Base-by-base conservation (phyloP, 2,797 vertebrate genomes). In the Rhinogobio ventralis region DNA sequence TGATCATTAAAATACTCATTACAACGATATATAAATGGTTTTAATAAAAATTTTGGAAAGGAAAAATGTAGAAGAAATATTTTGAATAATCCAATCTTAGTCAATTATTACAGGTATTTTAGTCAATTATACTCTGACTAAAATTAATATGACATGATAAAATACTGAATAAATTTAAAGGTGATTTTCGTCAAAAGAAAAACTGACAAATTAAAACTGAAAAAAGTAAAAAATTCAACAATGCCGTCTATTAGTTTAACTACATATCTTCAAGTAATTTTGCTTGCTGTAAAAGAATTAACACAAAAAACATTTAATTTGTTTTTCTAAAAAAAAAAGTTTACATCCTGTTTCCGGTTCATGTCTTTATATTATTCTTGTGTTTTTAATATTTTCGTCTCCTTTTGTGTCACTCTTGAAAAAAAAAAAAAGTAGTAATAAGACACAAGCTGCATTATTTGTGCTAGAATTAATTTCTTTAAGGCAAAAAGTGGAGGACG, bases 51-150 rank as follows among this genome's bases (percentile, higher is more conserved):
- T 64, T 28, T 0, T 66, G 7, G 23, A 57, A 57, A 57, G n/a
- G 8, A 10, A 57, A 55, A 55, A 23, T 9, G 3, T 10, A 55
- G 19, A 7, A 23, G 20, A 4, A 30, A 33, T 46, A 25, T 46
- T 71, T 71, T 71, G 23, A 71, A 71, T 45, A 69, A 71, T 71
- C n/a, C 36, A 69, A 71, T 66, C 7, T 33, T 14, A 72, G 42
- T 9, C n/a, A 17, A 46, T 71, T 25, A 72, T 2, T 1, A 72
- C 4, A 25, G 42, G 7, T 28, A 9, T 28, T 71, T 25, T 72
- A 17, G 68, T 4, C 23, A 17, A 46, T 8, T 46, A 7, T 25
- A 25, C 42, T 46, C 23, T 17, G 14, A 72, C 14, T 71, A 28
- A 72, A 72, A 46, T 49, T 5, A 9, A 46, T 15, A 46, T 72